Evolutionary conservation across 2,113 vertebrate species (phyloP).

Genomic region (Microcebus murinus): DNA sequence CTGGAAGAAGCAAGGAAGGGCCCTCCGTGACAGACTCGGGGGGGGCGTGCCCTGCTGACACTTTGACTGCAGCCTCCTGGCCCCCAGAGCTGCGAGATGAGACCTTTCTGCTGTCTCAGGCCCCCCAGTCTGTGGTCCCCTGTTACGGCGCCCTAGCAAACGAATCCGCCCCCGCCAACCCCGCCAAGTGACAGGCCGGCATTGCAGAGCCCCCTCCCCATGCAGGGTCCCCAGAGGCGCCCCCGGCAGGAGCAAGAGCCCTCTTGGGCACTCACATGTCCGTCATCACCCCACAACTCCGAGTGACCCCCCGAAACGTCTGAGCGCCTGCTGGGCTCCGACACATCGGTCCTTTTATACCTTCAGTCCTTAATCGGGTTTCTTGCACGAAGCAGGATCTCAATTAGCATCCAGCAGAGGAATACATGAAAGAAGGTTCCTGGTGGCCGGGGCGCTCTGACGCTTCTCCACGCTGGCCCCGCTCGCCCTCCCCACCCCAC

Average conservation of each 20-base stretch:
- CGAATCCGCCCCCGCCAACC: accelerated
- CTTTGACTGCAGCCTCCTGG: neutral
- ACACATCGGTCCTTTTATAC: accelerated
- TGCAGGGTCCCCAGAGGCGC: neutral
- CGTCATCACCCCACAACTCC: accelerated
- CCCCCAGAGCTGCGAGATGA: neutral
- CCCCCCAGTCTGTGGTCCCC: neutral
- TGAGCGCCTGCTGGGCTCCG: accelerated
- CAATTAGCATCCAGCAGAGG: accelerated
- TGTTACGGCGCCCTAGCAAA: neutral
- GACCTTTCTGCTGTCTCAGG: neutral
- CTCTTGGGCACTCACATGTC: accelerated
- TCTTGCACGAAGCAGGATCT: neutral
- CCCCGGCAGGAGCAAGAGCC: accelerated
- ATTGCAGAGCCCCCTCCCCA: no score
- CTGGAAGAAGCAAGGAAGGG: accelerated
- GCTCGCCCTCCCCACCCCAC: neutral
- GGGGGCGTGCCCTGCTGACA: accelerated
- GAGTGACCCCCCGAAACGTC: no score
- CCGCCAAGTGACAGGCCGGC: neutral
- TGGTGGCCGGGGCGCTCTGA: neutral
- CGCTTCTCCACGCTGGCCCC: accelerated
- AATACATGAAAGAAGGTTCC: neutral
- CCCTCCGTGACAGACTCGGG: neutral
- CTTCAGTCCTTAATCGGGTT: neutral